These are phyloP conservation scores for Sepiola atlantica DNA, from an alignment of 2,888 invertebrate species.

Conservation along the genomic window DNA sequence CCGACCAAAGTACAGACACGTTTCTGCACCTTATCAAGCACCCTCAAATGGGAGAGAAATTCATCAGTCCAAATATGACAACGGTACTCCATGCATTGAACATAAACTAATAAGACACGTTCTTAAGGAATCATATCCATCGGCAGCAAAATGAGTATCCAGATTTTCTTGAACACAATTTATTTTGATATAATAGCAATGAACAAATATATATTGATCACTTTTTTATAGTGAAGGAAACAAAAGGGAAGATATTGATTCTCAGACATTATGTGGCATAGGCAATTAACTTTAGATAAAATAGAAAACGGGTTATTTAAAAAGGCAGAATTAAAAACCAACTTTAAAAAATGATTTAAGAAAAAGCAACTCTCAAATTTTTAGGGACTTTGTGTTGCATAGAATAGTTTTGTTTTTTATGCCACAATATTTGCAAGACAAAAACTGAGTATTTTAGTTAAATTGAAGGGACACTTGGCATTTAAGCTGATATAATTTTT, in stretches of 20 bases:
- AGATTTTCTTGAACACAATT: slow-evolving; percentile 32
- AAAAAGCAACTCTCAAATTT: not conserved
- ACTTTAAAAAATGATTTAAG: not conserved
- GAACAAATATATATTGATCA: not conserved
- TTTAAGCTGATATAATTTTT: not conserved
- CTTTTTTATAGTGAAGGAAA: not conserved
- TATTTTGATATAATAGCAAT: not conserved
- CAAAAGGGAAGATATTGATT: not conserved
- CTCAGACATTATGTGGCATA: not conserved
- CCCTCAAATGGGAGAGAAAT: too few species aligned
- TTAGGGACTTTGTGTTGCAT: not conserved
- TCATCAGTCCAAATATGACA: too few species aligned
- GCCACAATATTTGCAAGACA: not conserved
- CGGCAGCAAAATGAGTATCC: not conserved
- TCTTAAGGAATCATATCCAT: not conserved
- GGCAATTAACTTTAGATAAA: slow-evolving; percentile 14
- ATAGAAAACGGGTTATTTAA: not conserved
- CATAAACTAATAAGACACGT: not conserved
- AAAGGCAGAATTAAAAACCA: too few species aligned
- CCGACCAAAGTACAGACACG: too few species aligned
- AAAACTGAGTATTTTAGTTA: not conserved
- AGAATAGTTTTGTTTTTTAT: not conserved
- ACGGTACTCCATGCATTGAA: too few species aligned
- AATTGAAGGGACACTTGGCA: not conserved
- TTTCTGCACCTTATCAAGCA: too few species aligned